A percentile compares a stretch with the other conserved stretches of the same genome.
phyloP scores from a whole-genome alignment of 1,140 invertebrate species.

The Euborellia annulipes region DNA sequence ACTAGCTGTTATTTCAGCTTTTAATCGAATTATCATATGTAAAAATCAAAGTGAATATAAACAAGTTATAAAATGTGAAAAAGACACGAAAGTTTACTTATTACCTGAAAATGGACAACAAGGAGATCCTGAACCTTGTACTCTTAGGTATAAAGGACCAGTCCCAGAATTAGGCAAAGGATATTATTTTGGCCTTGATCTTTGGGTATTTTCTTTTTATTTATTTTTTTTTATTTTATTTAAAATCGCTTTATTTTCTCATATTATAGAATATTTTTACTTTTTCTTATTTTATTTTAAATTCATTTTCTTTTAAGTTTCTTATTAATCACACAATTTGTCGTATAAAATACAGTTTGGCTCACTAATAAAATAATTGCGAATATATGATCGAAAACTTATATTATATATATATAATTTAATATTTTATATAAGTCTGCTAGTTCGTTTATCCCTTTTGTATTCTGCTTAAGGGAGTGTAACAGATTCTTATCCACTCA shows the following conservation, averaged over 20 bases:
- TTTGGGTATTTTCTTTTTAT: slow-evolving; percentile 30
- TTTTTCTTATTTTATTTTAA: neutral
- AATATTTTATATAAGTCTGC: too few species aligned
- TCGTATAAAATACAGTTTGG: neutral
- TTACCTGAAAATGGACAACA: slow-evolving; percentile 11
- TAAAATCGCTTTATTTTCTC: neutral
- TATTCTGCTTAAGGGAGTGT: too few species aligned
- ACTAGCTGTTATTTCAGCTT: slow-evolving; percentile 27
- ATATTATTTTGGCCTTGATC: slow-evolving; percentile 36
- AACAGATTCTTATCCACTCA: too few species aligned
- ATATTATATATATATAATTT: too few species aligned
- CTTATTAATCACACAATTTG: neutral
- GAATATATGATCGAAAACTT: neutral
- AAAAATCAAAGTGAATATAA: slow-evolving; percentile 28
- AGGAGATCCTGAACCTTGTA: slow-evolving; percentile 12
- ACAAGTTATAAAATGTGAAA: slow-evolving; percentile 23
- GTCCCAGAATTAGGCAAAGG: slow-evolving; percentile 32
- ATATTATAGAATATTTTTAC: neutral
- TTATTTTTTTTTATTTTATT: neutral
- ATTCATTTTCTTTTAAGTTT: neutral
- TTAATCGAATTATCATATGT: slow-evolving; percentile 32
- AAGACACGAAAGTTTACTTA: slow-evolving; percentile 23
- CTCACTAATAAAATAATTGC: neutral
- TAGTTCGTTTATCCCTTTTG: too few species aligned
- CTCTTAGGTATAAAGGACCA: slow-evolving; percentile 34